A percentile compares a stretch with the other conserved stretches of the same genome.
phyloP scores from a whole-genome alignment of 2,113 vertebrate genomes.

The Turdus rufiventris region DNA sequence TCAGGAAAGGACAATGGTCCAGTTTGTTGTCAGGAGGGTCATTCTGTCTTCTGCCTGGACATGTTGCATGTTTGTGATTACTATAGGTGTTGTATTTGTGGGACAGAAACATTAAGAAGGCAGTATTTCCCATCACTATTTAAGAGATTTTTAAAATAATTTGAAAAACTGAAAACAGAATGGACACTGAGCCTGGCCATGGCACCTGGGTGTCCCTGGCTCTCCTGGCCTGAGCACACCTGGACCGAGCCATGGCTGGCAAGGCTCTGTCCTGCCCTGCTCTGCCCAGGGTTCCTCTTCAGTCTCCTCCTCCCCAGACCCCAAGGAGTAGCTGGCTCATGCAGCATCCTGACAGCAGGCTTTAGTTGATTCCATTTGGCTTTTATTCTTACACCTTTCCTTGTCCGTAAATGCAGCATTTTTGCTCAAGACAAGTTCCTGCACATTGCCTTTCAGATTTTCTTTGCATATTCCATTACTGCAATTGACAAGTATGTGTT shows the following conservation, averaged over 20 bases:
- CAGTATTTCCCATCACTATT: not conserved
- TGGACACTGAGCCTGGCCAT: fast-evolving
- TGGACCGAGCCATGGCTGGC: not conserved
- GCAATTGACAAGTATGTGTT: not conserved
- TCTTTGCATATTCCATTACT: not conserved
- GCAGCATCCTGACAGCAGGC: not conserved
- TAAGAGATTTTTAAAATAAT: not conserved
- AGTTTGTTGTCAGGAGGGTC: not conserved
- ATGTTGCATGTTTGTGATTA: not conserved
- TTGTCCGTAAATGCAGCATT: not conserved
- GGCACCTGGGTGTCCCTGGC: not conserved
- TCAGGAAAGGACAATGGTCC: not conserved
- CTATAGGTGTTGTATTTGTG: not conserved
- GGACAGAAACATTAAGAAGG: not conserved
- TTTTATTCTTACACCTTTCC: not conserved
- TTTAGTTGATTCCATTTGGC: not conserved
- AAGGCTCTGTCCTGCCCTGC: too few species aligned
- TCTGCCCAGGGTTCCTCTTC: fast-evolving
- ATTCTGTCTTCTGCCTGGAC: not conserved
- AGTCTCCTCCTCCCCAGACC: fast-evolving
- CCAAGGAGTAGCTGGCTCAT: not conserved
- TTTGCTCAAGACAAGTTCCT: not conserved
- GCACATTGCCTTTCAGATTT: not conserved
- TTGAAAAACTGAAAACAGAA: not conserved
- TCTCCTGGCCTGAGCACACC: not conserved